Evolutionary conservation across 2,797 vertebrate genomes (phyloP).

Genomic region (Diplodus puntazzo): DNA sequence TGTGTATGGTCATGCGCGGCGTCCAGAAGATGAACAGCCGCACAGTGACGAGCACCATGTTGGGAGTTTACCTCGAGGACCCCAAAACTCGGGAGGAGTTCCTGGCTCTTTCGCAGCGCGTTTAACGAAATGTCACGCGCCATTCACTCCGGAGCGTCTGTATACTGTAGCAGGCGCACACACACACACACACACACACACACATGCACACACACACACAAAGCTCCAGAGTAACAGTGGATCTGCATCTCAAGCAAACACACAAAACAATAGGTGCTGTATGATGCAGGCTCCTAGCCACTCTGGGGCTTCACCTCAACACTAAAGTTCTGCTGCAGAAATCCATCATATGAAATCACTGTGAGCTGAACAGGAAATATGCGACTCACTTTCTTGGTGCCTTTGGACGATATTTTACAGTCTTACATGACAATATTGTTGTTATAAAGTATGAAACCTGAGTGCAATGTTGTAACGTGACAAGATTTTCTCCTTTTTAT

Average conservation of each 20-base stretch:
- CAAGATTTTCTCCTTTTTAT: conserved; percentile 4
- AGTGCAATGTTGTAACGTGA: conserved; percentile 59
- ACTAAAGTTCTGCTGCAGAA: conserved; percentile 38
- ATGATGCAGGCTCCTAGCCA: conserved; percentile 26
- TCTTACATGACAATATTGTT: conserved; percentile 54
- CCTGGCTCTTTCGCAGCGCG: conserved; percentile 78
- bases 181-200: background rate
- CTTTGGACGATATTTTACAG: conserved; percentile 62
- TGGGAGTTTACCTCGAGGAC: conserved; percentile 86
- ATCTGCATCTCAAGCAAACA: conserved; percentile 8
- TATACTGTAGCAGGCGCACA: background rate
- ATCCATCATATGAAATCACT: conserved; percentile 46
- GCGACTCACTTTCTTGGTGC: conserved; percentile 57
- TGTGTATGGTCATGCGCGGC: conserved; percentile 88
- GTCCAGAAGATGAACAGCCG: conserved; percentile 91
- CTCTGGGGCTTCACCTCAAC: conserved; percentile 17
- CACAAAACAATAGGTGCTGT: background rate
- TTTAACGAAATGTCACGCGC: conserved; percentile 41
- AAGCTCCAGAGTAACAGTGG: background rate
- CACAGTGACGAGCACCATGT: conserved; percentile 87
- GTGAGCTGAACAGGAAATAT: conserved; percentile 47
- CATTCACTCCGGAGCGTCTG: conserved; percentile 33
- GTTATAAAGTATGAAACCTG: conserved; percentile 29
- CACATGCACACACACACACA: background rate
- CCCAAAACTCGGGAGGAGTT: conserved; percentile 89